A percentile compares a stretch with the other conserved stretches of the same genome.
These are phyloP conservation scores for Mionectes macconnelli DNA, from an alignment of 2,113 vertebrate species.

Conservation along the genomic window DNA sequence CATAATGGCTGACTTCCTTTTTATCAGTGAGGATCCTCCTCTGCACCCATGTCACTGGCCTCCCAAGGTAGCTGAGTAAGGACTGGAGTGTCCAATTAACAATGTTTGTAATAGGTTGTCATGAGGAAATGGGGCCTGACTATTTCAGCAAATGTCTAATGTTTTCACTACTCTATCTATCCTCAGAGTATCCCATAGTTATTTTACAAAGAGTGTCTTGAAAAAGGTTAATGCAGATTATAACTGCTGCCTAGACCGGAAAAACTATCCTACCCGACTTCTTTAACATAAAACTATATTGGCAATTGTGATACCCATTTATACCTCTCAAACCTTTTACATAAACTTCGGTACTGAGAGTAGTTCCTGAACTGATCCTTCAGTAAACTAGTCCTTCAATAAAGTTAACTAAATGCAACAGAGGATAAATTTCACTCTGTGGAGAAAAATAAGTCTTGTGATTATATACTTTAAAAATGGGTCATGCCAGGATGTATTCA, in stretches of 20 bases:
- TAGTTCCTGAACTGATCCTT: background rate
- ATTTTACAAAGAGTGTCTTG: background rate
- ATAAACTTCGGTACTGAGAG: background rate
- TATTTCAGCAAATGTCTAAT: background rate
- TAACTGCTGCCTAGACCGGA: background rate
- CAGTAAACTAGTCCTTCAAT: background rate
- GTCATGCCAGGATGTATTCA: background rate
- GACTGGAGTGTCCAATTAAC: too few relatives aligned
- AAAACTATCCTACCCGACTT: background rate
- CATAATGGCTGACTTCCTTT: background rate
- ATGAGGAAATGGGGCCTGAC: background rate
- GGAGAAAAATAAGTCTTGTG: background rate
- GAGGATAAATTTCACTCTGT: background rate
- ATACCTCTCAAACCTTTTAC: background rate
- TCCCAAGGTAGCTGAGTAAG: background rate
- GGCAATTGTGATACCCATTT: background rate
- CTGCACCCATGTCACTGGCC: background rate
- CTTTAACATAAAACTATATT: background rate
- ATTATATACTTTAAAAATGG: background rate
- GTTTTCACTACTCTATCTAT: background rate
- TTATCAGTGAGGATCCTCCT: background rate
- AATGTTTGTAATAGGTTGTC: background rate
- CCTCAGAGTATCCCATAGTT: background rate
- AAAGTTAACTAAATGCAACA: background rate
- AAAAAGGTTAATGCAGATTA: background rate